Evolutionary conservation across 1,140 invertebrate species (phyloP).

Genomic region (Meloidogyne hapla): DNA sequence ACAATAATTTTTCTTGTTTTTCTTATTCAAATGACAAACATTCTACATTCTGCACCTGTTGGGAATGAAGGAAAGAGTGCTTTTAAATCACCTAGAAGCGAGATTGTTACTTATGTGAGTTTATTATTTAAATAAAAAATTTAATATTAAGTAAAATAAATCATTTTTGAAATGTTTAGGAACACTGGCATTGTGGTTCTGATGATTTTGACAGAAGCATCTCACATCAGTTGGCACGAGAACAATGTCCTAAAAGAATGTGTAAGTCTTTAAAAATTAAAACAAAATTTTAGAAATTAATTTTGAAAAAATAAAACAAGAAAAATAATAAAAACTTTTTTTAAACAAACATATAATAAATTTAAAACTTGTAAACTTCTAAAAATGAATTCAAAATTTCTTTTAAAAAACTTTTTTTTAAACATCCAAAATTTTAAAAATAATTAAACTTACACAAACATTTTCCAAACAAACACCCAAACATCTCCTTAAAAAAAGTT

Average conservation of each 20-base stretch:
- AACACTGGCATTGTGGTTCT: slow-evolving; percentile 35
- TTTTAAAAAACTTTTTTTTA: not conserved
- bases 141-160: not conserved
- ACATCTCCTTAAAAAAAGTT: no score
- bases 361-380: no score
- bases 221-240: slow-evolving; percentile 29
- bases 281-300: not conserved
- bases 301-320: no score
- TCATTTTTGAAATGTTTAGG: not conserved
- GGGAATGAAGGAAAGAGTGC: not conserved
- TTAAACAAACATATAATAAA: no score
- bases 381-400: not conserved
- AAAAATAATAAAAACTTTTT: no score
- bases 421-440: not conserved
- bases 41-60: not conserved
- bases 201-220: slow-evolving; percentile 29
- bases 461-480: no score
- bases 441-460: no score
- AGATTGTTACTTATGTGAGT: slow-evolving; percentile 17
- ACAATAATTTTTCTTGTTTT: not conserved
- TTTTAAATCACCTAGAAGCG: slow-evolving; percentile 7
- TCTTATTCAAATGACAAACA: not conserved
- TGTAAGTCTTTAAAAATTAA: slow-evolving; percentile 22
- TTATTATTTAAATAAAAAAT: not conserved
- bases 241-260: slow-evolving; percentile 32